phyloP scores from a whole-genome alignment of 2,113 vertebrate genomes.

The Cathartes aura region DNA sequence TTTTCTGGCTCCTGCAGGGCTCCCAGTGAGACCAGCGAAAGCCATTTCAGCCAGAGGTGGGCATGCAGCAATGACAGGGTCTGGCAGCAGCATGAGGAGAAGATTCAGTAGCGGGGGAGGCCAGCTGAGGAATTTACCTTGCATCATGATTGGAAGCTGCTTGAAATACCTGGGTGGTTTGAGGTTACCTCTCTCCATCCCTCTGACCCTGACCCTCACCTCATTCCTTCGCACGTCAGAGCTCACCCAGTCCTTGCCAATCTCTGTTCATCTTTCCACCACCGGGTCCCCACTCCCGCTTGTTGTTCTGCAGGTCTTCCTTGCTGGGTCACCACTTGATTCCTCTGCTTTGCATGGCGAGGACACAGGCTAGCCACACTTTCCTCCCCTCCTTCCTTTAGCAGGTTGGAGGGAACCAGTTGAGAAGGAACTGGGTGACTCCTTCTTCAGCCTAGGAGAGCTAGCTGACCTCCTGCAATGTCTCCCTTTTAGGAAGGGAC shows the following conservation, averaged over 20 bases:
- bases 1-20: neutral
- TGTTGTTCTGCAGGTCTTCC: neutral
- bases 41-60: neutral
- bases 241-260: neutral
- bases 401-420: neutral
- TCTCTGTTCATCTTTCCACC: neutral
- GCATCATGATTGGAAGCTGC: neutral
- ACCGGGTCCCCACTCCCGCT: accelerated
- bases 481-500: neutral
- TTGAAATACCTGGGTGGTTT: neutral
- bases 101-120: neutral
- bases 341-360: neutral
- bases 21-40: neutral
- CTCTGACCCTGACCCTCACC: neutral
- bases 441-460: neutral
- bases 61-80: neutral
- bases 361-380: neutral
- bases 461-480: neutral
- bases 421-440: neutral
- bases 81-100: neutral
- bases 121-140: neutral
- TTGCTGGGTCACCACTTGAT: neutral
- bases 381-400: neutral
- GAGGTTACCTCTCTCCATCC: neutral
- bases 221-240: neutral